Percentiles rank a stretch among this genome's conserved stretches.
These are phyloP conservation scores for Xestia rhomboidea DNA, from an alignment of 2,888 invertebrate genomes.

Conservation along the genomic window DNA sequence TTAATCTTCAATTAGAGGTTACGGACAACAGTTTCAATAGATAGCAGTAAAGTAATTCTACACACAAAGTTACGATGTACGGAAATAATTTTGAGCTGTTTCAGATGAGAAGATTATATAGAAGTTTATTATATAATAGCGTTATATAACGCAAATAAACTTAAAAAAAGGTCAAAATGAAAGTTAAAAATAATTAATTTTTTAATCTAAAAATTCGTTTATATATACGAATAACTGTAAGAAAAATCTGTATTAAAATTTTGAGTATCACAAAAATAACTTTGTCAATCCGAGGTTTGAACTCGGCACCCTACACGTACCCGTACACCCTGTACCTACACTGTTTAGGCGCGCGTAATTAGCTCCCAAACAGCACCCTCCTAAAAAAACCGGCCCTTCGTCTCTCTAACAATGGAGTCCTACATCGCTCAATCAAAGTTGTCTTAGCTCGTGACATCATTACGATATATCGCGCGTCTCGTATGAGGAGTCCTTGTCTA, in stretches of 20 bases:
- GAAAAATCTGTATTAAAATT: neutral
- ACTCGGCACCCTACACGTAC: neutral
- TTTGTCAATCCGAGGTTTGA: neutral
- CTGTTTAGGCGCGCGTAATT: neutral
- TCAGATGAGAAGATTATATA: no score
- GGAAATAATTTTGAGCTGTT: no score
- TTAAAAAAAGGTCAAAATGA: no score
- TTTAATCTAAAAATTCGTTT: no score
- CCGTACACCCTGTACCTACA: neutral
- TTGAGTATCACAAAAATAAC: neutral
- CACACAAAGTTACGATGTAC: no score
- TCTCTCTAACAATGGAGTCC: constrained; percentile 4
- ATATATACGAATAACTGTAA: no score
- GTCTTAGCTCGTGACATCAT: neutral
- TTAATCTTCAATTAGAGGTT: no score
- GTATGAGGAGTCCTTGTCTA: constrained; percentile 46
- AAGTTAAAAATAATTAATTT: no score
- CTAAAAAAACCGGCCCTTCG: neutral
- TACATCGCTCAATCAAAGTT: constrained; percentile 41
- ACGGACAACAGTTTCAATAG: no score
- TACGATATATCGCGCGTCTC: accelerated
- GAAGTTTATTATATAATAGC: no score
- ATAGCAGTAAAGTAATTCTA: neutral
- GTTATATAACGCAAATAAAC: no score
- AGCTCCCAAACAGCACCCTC: neutral